phyloP scores from a whole-genome alignment of 2,888 invertebrate species.

The Catocala fraxini region DNA sequence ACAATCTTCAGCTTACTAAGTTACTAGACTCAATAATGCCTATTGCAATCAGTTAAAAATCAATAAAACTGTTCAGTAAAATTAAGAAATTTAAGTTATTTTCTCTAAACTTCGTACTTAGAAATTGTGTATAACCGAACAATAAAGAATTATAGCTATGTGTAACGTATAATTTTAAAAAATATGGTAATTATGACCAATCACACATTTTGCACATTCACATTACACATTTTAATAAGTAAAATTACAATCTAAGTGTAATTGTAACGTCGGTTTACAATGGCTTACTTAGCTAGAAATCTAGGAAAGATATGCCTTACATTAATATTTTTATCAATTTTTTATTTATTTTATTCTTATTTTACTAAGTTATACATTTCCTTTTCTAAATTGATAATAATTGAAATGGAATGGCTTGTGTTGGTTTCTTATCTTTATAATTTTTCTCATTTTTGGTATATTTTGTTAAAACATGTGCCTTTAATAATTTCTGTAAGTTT shows the following conservation, averaged over 20 bases:
- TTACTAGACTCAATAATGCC: too few relatives aligned
- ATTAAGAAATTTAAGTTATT: too few relatives aligned
- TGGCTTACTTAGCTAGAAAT: constrained; percentile 27
- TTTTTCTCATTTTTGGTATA: neutral
- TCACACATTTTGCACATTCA: constrained; percentile 7
- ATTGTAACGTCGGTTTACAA: constrained; percentile 18
- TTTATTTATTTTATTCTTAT: constrained; percentile 16
- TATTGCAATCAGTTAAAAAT: too few relatives aligned
- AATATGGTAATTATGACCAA: constrained; percentile 1
- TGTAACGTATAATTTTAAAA: too few relatives aligned
- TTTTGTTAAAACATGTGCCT: constrained; percentile 4
- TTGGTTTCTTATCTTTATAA: neutral
- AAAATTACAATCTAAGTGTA: constrained; percentile 16
- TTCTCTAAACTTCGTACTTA: too few relatives aligned
- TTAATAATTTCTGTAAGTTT: neutral
- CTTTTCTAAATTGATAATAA: constrained; percentile 4
- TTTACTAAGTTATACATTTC: constrained; percentile 9
- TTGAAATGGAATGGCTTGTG: constrained; percentile 4
- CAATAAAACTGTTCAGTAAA: too few relatives aligned
- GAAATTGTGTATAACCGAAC: too few relatives aligned
- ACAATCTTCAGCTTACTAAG: neutral
- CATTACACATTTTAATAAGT: constrained; percentile 7
- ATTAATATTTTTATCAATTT: constrained; percentile 31
- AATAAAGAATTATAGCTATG: too few relatives aligned
- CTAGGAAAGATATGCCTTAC: constrained; percentile 39